A percentile compares a stretch with the other conserved stretches of the same genome.
Evolutionary conservation across 2,113 vertebrate species (phyloP).

Genomic region (Phylloscopus whistleri): DNA sequence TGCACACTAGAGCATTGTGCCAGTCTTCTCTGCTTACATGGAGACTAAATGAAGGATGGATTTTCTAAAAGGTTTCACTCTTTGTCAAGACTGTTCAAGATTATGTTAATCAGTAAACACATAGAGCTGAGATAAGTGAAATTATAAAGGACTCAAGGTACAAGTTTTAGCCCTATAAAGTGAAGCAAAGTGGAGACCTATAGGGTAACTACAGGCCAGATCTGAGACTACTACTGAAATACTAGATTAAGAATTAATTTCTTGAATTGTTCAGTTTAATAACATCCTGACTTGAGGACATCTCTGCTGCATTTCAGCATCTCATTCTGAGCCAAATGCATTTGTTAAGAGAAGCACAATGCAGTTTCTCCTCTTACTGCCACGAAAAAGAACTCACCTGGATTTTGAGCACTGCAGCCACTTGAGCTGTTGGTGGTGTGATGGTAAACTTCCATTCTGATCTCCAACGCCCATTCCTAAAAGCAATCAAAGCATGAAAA

Average conservation of each 20-base stretch:
- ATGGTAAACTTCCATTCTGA: conserved; percentile 96
- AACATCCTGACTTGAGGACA: not conserved
- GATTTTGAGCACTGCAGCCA: conserved; percentile 90
- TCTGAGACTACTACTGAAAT: not conserved
- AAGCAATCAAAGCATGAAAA: not conserved
- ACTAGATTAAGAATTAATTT: not conserved
- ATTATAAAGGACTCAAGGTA: not conserved
- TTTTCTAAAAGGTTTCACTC: conserved; percentile 39
- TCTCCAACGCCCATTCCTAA: conserved; percentile 91
- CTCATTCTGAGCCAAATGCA: not conserved
- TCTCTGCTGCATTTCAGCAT: not conserved
- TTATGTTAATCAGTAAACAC: not conserved
- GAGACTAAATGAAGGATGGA: conserved; percentile 21
- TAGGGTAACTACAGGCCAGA: not conserved
- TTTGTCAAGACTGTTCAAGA: conserved; percentile 42
- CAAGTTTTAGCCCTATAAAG: not conserved
- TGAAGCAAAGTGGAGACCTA: not conserved
- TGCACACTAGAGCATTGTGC: not conserved
- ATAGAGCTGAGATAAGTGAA: conserved; percentile 6
- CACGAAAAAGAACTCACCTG: conserved; percentile 73
- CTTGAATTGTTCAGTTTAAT: not conserved
- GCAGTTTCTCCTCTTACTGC: not conserved
- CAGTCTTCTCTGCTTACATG: not conserved
- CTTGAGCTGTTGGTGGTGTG: conserved; percentile 83
- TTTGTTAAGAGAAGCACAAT: not conserved